Evolutionary conservation across 1,140 invertebrate species (phyloP), one percentile per base, ranked within the genome.

Genomic region (Bombus picipes): DNA sequence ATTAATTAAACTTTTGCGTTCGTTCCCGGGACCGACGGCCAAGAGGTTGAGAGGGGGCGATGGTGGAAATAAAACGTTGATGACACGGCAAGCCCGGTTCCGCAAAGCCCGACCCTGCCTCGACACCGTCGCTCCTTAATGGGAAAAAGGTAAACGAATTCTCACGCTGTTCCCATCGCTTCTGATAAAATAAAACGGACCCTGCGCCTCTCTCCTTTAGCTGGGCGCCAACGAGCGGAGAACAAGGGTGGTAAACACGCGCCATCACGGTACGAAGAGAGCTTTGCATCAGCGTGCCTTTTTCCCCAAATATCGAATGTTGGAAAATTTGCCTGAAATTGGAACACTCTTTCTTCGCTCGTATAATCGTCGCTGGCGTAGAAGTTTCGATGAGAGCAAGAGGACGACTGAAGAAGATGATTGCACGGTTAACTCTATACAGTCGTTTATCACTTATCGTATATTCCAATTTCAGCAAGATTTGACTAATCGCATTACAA

Each of bases 111-210:
- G 87, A 81, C 79, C 85, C 81, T 84, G 74, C 85, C 82, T 80
- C 87, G 84, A 81, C 90, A 81, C 76, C 88, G 87, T 88, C 89
- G 87, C 76, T 89, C 73, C 89, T 92, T 93, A 92, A 93, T 93
- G 92, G 91, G 88, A 90, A 90, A 92, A 93, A 93, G 90, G 91
- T 92, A 93, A 94, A 93, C 91, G 90, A 93, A 93, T 93, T 93
- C 91, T 94, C 92, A 92, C 92, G 87, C 91, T 92, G 91, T 92
- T 93, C 75, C 80, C 85, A 76, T 72, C 81, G 89, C 86, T 62
- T 87, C 89, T 86, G 87, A 91, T 92, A 92, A 92, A 94, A 93
- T 93, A 92, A 93, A 93, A 93, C 83, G 68, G 76, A 74, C 13
- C 73, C 73, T 37, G 32, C 28, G 3, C 18, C 41, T 72, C 68